Evolutionary conservation across 1,140 invertebrate species (phyloP).

Genomic region (Drosophila neocordata): DNA sequence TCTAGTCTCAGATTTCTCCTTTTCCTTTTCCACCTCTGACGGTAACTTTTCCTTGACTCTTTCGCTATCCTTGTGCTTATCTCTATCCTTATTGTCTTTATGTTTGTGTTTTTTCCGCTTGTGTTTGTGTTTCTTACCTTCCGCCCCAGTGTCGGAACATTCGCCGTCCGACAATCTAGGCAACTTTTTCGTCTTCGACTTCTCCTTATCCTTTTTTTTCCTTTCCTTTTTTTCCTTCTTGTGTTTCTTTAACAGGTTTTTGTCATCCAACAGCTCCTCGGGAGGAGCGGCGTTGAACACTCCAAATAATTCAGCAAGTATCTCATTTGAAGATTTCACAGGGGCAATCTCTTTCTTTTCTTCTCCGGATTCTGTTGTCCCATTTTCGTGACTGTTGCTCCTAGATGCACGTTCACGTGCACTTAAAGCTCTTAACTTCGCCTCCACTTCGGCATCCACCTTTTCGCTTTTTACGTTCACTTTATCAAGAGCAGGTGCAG

Average conservation of each 20-base stretch:
- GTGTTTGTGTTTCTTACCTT: conserved; percentile 59
- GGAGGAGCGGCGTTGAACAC: conserved; percentile 85
- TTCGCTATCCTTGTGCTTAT: conserved; percentile 30
- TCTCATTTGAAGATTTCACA: conserved; percentile 89
- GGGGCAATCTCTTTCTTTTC: conserved; percentile 83
- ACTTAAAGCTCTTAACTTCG: conserved; percentile 57
- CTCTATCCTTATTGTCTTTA: conserved; percentile 70
- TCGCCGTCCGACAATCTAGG: conserved; percentile 83
- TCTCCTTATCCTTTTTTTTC: conserved; percentile 84
- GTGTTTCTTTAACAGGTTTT: conserved; percentile 82
- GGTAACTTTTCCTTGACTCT: conserved; percentile 46
- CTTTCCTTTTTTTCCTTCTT: conserved; percentile 84
- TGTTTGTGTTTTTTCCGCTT: conserved; percentile 82
- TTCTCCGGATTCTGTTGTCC: conserved; percentile 22
- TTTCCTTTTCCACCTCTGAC: conserved; percentile 4
- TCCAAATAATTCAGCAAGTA: conserved; percentile 90
- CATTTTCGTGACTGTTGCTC: conserved; percentile 20
- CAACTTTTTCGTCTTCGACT: conserved; percentile 84
- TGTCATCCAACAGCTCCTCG: conserved; percentile 78
- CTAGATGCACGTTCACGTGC: conserved; percentile 20
- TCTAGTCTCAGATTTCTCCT: conserved; percentile 42
- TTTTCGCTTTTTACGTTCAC: conserved; percentile 58
- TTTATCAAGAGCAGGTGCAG: not conserved
- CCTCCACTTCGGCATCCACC: conserved; percentile 60
- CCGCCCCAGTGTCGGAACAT: conserved; percentile 83